These are phyloP conservation scores for Penaeus vannamei DNA, from an alignment of 1,140 invertebrate species.

Conservation along the genomic window DNA sequence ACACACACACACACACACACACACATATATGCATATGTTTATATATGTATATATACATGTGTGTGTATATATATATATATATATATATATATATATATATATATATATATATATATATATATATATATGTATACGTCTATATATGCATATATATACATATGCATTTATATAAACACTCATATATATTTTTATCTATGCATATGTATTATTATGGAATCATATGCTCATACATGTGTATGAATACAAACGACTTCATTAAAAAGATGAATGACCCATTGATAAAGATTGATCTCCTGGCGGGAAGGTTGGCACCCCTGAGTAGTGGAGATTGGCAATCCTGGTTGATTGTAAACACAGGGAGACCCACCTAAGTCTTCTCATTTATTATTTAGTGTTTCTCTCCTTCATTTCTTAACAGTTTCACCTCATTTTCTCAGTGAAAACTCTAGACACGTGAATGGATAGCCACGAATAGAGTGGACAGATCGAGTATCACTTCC, in stretches of 20 bases:
- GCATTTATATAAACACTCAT: not conserved
- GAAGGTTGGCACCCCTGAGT: conserved; percentile 94
- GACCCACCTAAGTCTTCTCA: too few species aligned
- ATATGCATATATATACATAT: not conserved
- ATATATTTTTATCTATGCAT: not conserved
- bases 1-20: too few species aligned
- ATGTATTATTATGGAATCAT: not conserved
- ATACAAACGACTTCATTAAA: not conserved
- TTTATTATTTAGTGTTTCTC: too few species aligned
- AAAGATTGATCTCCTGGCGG: conserved; percentile 90
- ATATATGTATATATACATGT: too few species aligned
- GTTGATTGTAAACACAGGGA: conserved; percentile 74
- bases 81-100: not conserved
- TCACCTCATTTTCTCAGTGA: too few species aligned
- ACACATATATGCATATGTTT: too few species aligned
- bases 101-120: not conserved
- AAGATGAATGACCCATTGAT: conserved; percentile 91
- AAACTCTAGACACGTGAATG: too few species aligned
- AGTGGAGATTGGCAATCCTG: conserved; percentile 92
- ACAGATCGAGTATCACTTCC: too few species aligned
- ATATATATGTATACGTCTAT: not conserved
- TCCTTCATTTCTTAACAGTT: too few species aligned
- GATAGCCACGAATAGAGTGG: too few species aligned
- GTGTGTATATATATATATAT: too few species aligned
- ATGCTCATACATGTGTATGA: not conserved